Base-by-base conservation (phyloP, 2,888 invertebrate genomes). In the Osedax fenrisi region DNA sequence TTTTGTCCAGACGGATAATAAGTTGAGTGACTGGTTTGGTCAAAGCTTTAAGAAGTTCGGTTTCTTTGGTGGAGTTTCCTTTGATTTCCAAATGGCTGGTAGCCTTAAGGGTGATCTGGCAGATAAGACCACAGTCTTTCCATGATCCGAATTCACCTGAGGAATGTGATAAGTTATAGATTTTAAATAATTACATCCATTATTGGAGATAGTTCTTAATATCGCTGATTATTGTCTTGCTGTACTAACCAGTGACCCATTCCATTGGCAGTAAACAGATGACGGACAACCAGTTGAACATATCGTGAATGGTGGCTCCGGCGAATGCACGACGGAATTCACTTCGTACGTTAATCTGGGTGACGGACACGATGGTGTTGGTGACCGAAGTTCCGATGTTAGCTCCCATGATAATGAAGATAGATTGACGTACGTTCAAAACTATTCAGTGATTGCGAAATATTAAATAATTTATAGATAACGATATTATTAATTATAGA, bases 321-420 rank as follows among this genome's bases (percentile, higher is more conserved):
- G 86, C 86, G 78, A 87, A 87, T 1, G 87, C 87, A 24, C 86
- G 78, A 73, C 85, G 79, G 80, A 87, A 87, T 77, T 85, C 83
- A 25, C 84, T 80, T 26, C 85, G 76, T 77, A 81, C 77, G 10
- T 76, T 76, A 2, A 79, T 78, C 78, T 86, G 85, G 0, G 82
- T 83, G 76, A 87, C 78, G 5, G 86, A 83, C n/a, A 87, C 87
- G 61, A 88, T 81, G 2, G 86, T 86, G 80, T 86, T 87, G 72
- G 87, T 87, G 23, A 87, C 84, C 1, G 87, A 86, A 0, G 87
- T 87, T 23, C 87, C 87, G 76, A 88, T 84, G 78, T 88, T 87
- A 64, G 87, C 85, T 0, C 87, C 88, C 85, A 88, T 87, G 77
- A 88, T 85, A 73, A 88, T 85, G 1, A 86, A 86, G 72, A 88